Evolutionary conservation across 2,797 vertebrate genomes (phyloP).

Genomic region (Argyrosomus regius): DNA sequence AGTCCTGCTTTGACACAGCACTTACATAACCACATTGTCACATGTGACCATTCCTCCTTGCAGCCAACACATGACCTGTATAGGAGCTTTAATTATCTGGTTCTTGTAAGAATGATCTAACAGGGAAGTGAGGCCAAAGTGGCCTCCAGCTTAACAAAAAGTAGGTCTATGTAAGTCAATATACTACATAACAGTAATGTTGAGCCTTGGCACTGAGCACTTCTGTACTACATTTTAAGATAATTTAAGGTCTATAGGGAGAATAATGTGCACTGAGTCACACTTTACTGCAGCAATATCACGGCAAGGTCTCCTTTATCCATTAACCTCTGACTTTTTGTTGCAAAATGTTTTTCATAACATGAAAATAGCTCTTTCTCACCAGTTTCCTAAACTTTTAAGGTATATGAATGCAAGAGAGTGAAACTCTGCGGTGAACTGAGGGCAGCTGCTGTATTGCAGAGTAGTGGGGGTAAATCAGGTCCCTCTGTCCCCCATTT

Average conservation of each 20-base stretch:
- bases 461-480: constrained; percentile 57
- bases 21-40: constrained; percentile 46
- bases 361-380: constrained; percentile 18
- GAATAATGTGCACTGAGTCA: constrained; percentile 15
- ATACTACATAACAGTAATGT: not conserved
- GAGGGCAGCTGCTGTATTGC: constrained; percentile 55
- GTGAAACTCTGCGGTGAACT: constrained; percentile 43
- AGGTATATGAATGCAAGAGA: not conserved
- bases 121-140: constrained; percentile 8
- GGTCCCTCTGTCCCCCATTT: constrained; percentile 68
- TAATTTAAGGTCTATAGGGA: not conserved
- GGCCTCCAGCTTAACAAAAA: not conserved
- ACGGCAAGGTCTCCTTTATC: not conserved
- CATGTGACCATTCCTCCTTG: constrained; percentile 10
- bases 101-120: constrained; percentile 19
- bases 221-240: constrained; percentile 4
- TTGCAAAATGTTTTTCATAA: constrained; percentile 7
- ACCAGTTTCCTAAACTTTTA: constrained; percentile 20
- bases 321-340: constrained; percentile 30
- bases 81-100: constrained; percentile 33
- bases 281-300: not conserved
- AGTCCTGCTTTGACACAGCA: constrained; percentile 7
- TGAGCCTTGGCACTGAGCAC: not conserved
- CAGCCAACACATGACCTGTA: constrained; percentile 33
- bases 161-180: not conserved